Conservation (phyloP, 2,797 vertebrate genomes). For the Paratrypauchen microcephalus region DNA sequence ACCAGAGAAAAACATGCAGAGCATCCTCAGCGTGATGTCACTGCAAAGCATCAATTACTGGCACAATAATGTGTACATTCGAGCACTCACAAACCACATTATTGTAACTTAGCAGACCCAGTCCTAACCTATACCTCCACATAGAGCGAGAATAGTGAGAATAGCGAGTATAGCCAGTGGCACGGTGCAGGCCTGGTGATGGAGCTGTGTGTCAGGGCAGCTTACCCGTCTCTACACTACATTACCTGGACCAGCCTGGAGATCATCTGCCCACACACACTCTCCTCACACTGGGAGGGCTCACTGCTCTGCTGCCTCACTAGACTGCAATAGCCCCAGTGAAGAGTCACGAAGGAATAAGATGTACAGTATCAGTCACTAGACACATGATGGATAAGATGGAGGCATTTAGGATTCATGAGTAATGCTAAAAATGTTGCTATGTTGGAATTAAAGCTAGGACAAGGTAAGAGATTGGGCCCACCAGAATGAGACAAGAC, state of each 20-base stretch:
- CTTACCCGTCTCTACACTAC: slow-evolving; percentile 70
- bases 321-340: slow-evolving; percentile 63
- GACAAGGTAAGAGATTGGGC: no score
- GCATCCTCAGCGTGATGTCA: no score
- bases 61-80: background rate
- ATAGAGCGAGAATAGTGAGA: slow-evolving; percentile 18
- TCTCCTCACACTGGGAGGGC: background rate
- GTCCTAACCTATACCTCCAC: background rate
- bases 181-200: slow-evolving; percentile 61
- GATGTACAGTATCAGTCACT: slow-evolving; percentile 40
- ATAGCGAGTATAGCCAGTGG: slow-evolving; percentile 29
- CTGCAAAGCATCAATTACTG: background rate
- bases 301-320: slow-evolving; percentile 65
- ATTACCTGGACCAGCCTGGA: slow-evolving; percentile 72
- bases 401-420: background rate
- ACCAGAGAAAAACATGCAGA: no score
- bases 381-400: slow-evolving; percentile 13
- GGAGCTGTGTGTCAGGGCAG: slow-evolving; percentile 64
- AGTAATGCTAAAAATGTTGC: background rate
- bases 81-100: background rate
- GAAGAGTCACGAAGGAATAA: slow-evolving; percentile 50
- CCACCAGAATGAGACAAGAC: no score
- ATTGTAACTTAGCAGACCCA: background rate
- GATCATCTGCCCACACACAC: slow-evolving; percentile 65
- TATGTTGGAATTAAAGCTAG: no score